A percentile compares a stretch with the other conserved stretches of the same genome.
Evolutionary conservation across 2,888 invertebrate species (phyloP).

Genomic region (Spatulosminthurus flaviceps): DNA sequence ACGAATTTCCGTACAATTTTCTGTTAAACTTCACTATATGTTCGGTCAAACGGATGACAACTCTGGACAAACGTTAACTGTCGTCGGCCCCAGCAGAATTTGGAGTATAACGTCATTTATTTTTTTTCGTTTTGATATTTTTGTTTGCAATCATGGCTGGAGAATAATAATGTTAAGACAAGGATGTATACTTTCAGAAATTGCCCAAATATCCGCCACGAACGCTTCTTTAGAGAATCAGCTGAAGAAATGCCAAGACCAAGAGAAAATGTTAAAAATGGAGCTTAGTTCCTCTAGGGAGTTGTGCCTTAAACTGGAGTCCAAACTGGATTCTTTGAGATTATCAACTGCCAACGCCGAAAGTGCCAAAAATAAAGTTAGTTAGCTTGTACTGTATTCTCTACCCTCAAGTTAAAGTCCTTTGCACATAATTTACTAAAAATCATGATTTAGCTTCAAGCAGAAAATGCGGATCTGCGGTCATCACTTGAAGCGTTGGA

Average conservation of each 20-base stretch:
- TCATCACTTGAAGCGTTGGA: constrained; percentile 51
- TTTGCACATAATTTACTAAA: neutral
- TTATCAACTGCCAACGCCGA: constrained; percentile 57
- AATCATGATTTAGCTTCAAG: constrained; percentile 51
- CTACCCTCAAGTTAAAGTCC: too few species aligned
- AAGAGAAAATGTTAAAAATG: constrained; percentile 51
- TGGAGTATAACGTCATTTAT: too few species aligned
- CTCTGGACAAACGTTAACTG: too few species aligned
- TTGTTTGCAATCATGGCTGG: too few species aligned
- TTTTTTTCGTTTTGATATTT: too few species aligned
- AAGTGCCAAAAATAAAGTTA: constrained; percentile 56
- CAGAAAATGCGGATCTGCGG: constrained; percentile 55
- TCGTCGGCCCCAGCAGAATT: too few species aligned
- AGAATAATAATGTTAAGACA: neutral
- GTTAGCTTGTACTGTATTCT: neutral
- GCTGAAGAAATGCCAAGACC: constrained; percentile 39
- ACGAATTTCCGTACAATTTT: too few species aligned
- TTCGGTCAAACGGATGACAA: too few species aligned
- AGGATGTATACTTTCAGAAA: constrained; percentile 51
- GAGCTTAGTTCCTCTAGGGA: constrained; percentile 58
- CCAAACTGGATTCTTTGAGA: constrained; percentile 57
- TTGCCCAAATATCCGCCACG: constrained; percentile 54
- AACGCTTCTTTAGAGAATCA: constrained; percentile 57
- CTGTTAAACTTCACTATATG: too few species aligned
- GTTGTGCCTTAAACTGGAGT: constrained; percentile 54